Base-by-base conservation (phyloP, 2,888 invertebrate species). In the Macaria notata region DNA sequence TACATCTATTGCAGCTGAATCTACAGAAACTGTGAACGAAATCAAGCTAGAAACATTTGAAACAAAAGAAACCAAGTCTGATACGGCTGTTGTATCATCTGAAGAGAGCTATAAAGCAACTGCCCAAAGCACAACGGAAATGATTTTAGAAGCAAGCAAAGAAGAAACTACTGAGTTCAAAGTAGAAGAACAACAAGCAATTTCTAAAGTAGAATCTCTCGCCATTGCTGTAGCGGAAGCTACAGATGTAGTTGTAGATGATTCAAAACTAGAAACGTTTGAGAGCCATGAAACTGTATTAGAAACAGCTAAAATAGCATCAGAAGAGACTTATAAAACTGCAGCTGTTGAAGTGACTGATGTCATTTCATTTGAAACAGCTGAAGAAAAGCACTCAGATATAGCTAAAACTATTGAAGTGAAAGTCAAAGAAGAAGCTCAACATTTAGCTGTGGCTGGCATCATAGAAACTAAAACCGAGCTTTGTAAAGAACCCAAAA, bases 1-100 rank as follows among this genome's bases (percentile, higher is more conserved):
- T 9, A 46, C 31, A 29, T 52, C 33, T 0, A 36, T 70, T 4
- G 69, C 71, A 29, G 68, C 68, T 31, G 65, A 76, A 62, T 62
- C 65, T 9, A 65, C 65, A 5, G 71, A 76, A 69, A 50, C 70
- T 9, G 59, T 65, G n/a, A 63, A 72, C 52, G 67, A 73, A 47
- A 60, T 66, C 1, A 64, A 68, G 48, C 56, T 70, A 36, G 63
- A 70, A 55, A 55, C 66, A 3, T 58, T 78, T 33, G 64, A 70
- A 43, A 48, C 69, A 5, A 49, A 70, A 50, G 69, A 77, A 61
- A 59, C 68, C 0, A 65, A 67, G 38, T 59, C 65, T 8, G 69
- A 77, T 62, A 64, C 62, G 30, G 73, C 70, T 0, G 61, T 69
- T 5, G 54, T 70, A 3, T 64, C 63, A 49, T 61, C 70, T 3